phyloP scores from a whole-genome alignment of 2,888 invertebrate genomes.

The Ypsolopha sequella region DNA sequence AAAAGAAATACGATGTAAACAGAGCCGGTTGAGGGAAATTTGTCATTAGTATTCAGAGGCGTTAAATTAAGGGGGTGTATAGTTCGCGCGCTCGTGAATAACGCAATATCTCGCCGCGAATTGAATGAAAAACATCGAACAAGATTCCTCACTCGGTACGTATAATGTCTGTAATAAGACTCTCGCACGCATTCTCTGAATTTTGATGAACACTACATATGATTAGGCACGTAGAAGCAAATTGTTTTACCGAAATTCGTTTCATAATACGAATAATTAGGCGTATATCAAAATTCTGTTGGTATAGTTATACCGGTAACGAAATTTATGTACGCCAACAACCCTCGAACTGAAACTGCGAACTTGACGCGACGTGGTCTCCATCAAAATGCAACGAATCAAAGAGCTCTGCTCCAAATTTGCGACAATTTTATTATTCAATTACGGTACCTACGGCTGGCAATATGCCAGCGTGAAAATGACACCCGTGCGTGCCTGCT shows the following conservation, averaged over 20 bases:
- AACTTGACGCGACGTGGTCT: conserved; percentile 3
- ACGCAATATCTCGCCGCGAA: background rate
- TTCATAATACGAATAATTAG: no score
- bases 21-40: conserved; percentile 54
- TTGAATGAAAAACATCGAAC: conserved; percentile 1
- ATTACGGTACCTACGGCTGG: conserved; percentile 38
- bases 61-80: conserved; percentile 28
- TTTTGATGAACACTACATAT: background rate
- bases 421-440: conserved; percentile 52
- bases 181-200: background rate
- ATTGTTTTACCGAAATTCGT: no score
- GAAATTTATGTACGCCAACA: no score
- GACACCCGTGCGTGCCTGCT: conserved; percentile 27
- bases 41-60: conserved; percentile 46
- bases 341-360: background rate
- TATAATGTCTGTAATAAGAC: background rate
- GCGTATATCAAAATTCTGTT: no score
- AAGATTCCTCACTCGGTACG: background rate
- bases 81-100: conserved; percentile 8
- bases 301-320: no score
- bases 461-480: conserved; percentile 50
- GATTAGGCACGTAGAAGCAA: no score
- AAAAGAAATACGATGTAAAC: conserved; percentile 59
- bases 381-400: conserved; percentile 19
- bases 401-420: conserved; percentile 35